phyloP scores from a whole-genome alignment of 2,797 vertebrate genomes.

The Eulemur albifrons region DNA sequence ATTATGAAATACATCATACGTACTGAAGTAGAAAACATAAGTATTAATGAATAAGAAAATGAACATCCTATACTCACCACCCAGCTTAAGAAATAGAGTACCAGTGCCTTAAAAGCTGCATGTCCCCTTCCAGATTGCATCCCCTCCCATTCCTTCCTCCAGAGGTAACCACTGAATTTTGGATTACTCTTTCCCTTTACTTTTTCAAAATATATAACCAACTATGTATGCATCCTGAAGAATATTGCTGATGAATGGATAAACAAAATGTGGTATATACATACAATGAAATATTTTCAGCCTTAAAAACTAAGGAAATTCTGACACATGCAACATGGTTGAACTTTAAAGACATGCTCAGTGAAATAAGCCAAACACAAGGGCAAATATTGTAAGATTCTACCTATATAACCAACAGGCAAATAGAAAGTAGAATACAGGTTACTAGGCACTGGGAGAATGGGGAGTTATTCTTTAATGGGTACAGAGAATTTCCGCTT shows the following conservation, averaged over 20 bases:
- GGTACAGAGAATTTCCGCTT: not conserved
- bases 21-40: not conserved
- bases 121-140: not conserved
- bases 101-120: not conserved
- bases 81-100: not conserved
- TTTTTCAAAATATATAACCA: not conserved
- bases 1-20: not conserved
- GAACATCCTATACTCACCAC: not conserved
- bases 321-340: not conserved
- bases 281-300: not conserved
- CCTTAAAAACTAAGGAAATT: not conserved
- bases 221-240: not conserved
- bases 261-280: not conserved
- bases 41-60: conserved; percentile 3
- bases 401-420: not conserved
- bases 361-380: not conserved
- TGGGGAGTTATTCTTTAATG: not conserved
- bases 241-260: not conserved
- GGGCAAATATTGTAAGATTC: not conserved
- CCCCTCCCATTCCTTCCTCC: not conserved
- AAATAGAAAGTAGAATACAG: not conserved
- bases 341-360: not conserved
- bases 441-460: not conserved
- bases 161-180: not conserved
- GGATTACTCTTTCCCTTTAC: not conserved